Evolutionary conservation across 2,888 invertebrate species (phyloP).

Genomic region (Drosophila seclusa): DNA sequence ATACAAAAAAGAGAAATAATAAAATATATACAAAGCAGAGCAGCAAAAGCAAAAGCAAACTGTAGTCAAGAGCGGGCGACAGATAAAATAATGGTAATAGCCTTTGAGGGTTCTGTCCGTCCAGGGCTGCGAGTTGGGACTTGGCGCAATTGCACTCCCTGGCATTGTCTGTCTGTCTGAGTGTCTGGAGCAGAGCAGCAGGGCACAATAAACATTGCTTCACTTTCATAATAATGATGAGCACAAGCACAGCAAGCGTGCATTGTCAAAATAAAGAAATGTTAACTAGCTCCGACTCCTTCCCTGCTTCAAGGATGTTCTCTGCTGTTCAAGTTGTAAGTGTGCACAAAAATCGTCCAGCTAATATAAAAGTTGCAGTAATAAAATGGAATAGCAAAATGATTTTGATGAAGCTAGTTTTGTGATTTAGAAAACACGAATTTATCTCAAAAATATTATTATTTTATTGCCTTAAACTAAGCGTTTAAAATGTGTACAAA

Average conservation of each 20-base stretch:
- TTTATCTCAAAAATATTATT: too few species aligned
- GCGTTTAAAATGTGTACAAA: neutral
- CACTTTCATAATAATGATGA: constrained; percentile 22
- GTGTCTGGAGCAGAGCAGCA: constrained; percentile 7
- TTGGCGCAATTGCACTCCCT: constrained; percentile 64
- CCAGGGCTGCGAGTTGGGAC: constrained; percentile 10
- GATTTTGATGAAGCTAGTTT: neutral
- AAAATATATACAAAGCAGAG: constrained; percentile 7
- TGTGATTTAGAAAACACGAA: neutral
- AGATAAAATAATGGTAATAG: constrained; percentile 56
- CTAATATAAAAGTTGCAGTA: neutral
- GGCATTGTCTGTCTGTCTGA: constrained; percentile 50
- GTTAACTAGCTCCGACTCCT: neutral
- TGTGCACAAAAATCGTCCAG: neutral
- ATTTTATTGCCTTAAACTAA: too few species aligned
- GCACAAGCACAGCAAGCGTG: neutral
- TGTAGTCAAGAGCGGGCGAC: constrained; percentile 39
- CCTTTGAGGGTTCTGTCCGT: constrained; percentile 4
- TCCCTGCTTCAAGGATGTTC: neutral
- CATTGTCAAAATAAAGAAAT: neutral
- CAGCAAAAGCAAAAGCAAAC: constrained; percentile 48
- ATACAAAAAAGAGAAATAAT: constrained; percentile 15
- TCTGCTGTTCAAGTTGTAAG: neutral
- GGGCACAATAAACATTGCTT: constrained; percentile 52
- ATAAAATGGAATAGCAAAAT: neutral